Evolutionary conservation across 2,113 vertebrate species (phyloP).

Genomic region (Pontoporia blainvillei): DNA sequence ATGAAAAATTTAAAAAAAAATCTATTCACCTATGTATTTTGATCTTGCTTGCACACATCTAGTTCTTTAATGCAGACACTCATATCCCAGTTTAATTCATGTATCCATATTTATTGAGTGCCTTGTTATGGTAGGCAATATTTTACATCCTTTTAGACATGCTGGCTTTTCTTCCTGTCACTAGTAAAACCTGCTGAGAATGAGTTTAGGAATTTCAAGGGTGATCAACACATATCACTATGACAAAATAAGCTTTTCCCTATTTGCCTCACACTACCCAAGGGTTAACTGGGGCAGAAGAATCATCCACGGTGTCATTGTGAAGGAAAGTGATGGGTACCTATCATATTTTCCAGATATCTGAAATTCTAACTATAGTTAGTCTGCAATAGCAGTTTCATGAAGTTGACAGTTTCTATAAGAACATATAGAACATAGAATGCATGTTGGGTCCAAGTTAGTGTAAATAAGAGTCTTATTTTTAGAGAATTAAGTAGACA

Average conservation of each 20-base stretch:
- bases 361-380: not conserved
- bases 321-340: not conserved
- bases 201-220: not conserved
- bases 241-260: not conserved
- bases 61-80: not conserved
- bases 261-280: not conserved
- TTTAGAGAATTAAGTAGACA: not conserved
- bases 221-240: fast-evolving
- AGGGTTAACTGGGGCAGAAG: not conserved
- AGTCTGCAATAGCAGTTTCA: not conserved
- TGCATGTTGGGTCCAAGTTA: not conserved
- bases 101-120: not conserved
- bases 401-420: not conserved
- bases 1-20: not conserved
- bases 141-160: not conserved
- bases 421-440: not conserved
- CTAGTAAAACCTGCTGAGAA: not conserved
- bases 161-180: not conserved
- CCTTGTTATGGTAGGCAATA: not conserved
- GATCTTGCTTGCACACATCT: not conserved
- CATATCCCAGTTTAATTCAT: not conserved
- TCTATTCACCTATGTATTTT: not conserved
- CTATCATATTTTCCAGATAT: not conserved
- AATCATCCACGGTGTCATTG: not conserved
- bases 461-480: not conserved